phyloP scores from a whole-genome alignment of 2,888 invertebrate genomes.

The Neoitamus cyanurus region DNA sequence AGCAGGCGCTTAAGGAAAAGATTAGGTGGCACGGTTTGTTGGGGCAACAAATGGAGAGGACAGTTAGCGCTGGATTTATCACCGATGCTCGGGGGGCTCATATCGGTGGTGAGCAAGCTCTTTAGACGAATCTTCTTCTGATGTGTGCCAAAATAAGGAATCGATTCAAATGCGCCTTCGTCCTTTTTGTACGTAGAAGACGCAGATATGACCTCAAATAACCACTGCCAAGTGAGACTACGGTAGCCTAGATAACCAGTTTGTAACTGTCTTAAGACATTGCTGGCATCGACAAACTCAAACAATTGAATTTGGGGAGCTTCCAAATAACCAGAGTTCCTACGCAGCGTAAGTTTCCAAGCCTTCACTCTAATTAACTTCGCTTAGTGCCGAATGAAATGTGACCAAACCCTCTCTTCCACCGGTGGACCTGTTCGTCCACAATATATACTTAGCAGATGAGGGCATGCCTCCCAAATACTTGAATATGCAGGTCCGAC shows the following conservation, averaged over 20 bases:
- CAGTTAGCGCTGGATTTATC: neutral
- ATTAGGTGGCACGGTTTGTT: conserved; percentile 1
- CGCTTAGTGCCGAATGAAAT: neutral
- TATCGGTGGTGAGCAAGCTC: neutral
- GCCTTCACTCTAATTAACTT: neutral
- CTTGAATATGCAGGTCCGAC: neutral
- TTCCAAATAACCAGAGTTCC: neutral
- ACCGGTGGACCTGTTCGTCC: neutral
- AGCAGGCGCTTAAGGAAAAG: conserved; percentile 5
- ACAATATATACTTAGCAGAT: neutral
- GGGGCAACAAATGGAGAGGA: neutral
- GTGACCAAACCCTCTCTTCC: neutral
- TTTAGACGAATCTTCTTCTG: neutral
- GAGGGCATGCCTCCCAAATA: neutral
- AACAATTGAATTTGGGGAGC: neutral
- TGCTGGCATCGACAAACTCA: neutral
- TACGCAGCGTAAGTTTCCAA: neutral
- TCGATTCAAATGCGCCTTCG: neutral
- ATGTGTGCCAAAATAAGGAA: conserved; percentile 1
- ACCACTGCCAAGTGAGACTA: neutral
- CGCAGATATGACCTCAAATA: neutral
- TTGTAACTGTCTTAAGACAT: neutral
- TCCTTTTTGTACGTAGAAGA: neutral
- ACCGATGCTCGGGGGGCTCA: neutral
- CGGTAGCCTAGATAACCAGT: neutral